Evolutionary conservation across 2,888 invertebrate species (phyloP).

Genomic region (Linyphia triangularis): DNA sequence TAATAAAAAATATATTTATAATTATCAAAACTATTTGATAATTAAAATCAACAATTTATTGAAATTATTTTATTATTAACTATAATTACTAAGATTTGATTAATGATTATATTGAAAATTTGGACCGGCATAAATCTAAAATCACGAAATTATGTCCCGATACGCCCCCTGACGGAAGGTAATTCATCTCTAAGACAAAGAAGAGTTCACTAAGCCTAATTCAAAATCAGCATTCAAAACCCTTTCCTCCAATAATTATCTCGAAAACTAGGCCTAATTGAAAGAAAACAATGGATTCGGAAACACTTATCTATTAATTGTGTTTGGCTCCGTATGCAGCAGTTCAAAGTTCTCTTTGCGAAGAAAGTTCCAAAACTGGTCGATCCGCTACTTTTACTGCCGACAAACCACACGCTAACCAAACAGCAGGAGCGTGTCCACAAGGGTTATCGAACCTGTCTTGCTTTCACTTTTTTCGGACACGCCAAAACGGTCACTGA

Average conservation of each 20-base stretch:
- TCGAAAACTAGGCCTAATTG: background rate
- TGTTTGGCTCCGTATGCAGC: too few species aligned
- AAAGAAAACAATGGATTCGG: background rate
- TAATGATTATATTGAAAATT: too few species aligned
- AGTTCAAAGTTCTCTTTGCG: background rate
- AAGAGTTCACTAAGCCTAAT: background rate
- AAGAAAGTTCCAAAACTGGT: background rate
- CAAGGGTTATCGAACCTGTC: constrained; percentile 49
- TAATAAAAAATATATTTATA: too few species aligned
- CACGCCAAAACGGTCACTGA: constrained; percentile 1
- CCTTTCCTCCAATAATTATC: too few species aligned
- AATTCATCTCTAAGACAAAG: background rate
- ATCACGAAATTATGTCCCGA: too few species aligned
- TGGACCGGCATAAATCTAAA: too few species aligned
- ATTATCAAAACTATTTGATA: too few species aligned
- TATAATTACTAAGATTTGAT: too few species aligned
- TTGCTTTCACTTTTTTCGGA: constrained; percentile 13
- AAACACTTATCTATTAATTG: background rate
- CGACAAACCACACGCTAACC: background rate
- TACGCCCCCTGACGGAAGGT: too few species aligned
- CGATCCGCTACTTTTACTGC: background rate
- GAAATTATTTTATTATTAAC: too few species aligned
- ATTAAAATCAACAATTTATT: too few species aligned
- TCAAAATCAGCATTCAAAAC: background rate
- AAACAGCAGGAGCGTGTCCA: background rate